These are phyloP conservation scores for Myiothlypis chrysogaster DNA, from an alignment of 2,797 vertebrate species.

Conservation along the genomic window DNA sequence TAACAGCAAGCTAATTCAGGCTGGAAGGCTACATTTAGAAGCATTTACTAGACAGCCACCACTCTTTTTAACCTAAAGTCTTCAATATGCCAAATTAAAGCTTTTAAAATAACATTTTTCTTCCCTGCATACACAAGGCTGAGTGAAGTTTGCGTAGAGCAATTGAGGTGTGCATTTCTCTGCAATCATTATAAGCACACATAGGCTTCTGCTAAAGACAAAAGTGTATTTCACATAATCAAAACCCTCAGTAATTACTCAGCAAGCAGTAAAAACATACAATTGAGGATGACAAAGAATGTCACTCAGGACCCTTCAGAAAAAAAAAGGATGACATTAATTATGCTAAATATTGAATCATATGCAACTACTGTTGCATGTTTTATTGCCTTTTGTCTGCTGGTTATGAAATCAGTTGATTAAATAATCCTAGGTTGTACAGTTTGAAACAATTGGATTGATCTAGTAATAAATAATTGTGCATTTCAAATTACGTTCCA, in stretches of 20 bases:
- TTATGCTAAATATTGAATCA: constrained; percentile 56
- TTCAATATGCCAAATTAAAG: constrained; percentile 17
- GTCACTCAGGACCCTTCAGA: constrained; percentile 3
- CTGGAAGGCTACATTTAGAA: not conserved
- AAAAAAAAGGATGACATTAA: constrained; percentile 50
- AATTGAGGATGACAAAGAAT: constrained; percentile 16
- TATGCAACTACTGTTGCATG: not conserved
- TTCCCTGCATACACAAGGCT: not conserved
- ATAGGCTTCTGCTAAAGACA: constrained; percentile 1
- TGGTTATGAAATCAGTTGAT: constrained; percentile 66
- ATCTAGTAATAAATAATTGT: constrained; percentile 67
- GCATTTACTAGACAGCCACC: not conserved
- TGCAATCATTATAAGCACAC: not conserved
- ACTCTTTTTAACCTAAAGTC: not conserved
- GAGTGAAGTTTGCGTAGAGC: not conserved
- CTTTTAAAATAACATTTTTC: not conserved
- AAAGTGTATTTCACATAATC: constrained; percentile 3
- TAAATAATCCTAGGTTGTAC: constrained; percentile 66
- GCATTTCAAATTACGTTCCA: constrained; percentile 68
- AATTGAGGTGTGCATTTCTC: not conserved
- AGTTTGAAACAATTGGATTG: constrained; percentile 67
- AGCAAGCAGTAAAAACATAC: constrained; percentile 17
- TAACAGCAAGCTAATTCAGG: not conserved
- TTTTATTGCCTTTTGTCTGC: constrained; percentile 45
- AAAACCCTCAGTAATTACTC: constrained; percentile 25